A percentile compares a stretch with the other conserved stretches of the same genome.
Evolutionary conservation across 2,888 invertebrate genomes (phyloP).

Genomic region (Isotomurus palustris): DNA sequence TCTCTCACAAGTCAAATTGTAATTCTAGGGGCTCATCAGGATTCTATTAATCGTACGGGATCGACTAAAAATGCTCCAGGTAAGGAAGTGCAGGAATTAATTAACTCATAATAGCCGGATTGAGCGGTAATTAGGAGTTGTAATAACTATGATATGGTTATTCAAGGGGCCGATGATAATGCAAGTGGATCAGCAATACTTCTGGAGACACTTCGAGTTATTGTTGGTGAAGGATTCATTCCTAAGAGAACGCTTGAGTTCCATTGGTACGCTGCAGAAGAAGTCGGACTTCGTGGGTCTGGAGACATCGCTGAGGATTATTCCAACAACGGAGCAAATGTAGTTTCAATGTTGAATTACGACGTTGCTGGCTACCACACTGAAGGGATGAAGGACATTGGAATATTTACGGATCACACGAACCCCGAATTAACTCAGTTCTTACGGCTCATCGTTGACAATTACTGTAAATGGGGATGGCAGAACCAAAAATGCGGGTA

Average conservation of each 20-base stretch:
- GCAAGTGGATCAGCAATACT: constrained; percentile 24
- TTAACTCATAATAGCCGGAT: no score
- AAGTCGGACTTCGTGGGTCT: constrained; percentile 24
- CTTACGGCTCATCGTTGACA: constrained; percentile 18
- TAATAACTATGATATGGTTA: constrained; percentile 1
- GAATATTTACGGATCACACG: constrained; percentile 23
- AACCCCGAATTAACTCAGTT: constrained; percentile 17
- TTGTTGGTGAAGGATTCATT: constrained; percentile 17
- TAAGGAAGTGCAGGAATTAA: no score
- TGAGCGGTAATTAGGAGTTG: no score
- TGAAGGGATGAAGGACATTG: constrained; percentile 9
- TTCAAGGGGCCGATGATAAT: constrained; percentile 32
- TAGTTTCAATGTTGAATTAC: constrained; percentile 27
- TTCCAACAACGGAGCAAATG: background rate
- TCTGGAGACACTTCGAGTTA: constrained; percentile 22
- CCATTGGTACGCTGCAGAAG: constrained; percentile 30
- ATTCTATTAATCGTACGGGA: constrained; percentile 9
- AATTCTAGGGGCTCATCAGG: constrained; percentile 29
- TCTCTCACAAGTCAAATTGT: constrained; percentile 12
- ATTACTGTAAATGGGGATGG: constrained; percentile 11
- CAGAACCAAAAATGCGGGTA: constrained; percentile 10
- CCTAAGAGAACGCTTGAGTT: constrained; percentile 25
- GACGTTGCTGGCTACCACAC: constrained; percentile 22
- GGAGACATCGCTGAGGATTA: constrained; percentile 20
- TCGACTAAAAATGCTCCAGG: constrained; percentile 1